phyloP scores from a whole-genome alignment of 2,113 vertebrate species.

The Hipposideros armiger region DNA sequence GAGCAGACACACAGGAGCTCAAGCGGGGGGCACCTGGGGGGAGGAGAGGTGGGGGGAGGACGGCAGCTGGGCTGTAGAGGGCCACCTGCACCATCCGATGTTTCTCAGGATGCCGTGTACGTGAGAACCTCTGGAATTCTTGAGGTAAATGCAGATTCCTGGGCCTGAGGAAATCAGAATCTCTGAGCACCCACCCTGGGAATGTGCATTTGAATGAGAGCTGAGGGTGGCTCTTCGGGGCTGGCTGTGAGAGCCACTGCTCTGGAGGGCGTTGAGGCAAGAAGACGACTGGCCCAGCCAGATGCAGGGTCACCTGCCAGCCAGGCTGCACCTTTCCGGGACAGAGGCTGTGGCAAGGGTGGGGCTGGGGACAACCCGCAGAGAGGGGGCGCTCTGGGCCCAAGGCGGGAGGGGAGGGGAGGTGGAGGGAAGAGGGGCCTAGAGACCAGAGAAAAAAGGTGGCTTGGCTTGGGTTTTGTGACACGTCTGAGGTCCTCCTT shows the following conservation, averaged over 20 bases:
- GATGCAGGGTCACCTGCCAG: neutral
- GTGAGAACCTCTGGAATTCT: neutral
- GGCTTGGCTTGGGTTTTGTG: neutral
- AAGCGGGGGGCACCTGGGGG: neutral
- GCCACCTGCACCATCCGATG: rapidly evolving
- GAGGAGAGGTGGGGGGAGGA: rapidly evolving
- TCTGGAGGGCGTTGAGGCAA: rapidly evolving
- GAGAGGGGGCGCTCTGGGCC: neutral
- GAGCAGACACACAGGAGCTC: neutral
- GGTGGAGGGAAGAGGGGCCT: rapidly evolving
- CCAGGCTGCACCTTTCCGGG: neutral
- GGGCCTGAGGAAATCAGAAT: neutral
- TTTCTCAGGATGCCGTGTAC: neutral
- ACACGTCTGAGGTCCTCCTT: no score
- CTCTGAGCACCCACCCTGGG: neutral
- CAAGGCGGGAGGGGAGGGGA: rapidly evolving
- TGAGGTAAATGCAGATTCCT: neutral
- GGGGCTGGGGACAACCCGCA: no score
- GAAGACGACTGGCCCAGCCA: neutral
- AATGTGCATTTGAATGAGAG: neutral
- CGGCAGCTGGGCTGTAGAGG: neutral
- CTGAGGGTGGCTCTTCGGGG: neutral
- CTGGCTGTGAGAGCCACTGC: no score
- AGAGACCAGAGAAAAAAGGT: neutral
- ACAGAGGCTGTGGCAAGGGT: neutral